These are phyloP conservation scores for Nasonovia ribisnigri DNA, from an alignment of 2,888 invertebrate genomes.

Conservation along the genomic window DNA sequence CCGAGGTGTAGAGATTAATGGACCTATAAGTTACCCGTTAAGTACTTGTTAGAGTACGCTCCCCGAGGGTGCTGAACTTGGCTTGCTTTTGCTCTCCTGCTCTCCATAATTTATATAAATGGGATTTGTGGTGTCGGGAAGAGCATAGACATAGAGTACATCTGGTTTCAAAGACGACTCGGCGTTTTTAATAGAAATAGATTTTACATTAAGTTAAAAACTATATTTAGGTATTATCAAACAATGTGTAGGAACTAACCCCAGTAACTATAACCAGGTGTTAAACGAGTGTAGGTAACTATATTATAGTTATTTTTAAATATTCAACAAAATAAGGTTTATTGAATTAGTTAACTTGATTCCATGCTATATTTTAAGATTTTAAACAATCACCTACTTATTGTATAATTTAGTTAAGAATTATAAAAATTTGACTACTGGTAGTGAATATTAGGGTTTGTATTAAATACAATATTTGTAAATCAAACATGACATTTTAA, in stretches of 20 bases:
- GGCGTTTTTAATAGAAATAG: not conserved
- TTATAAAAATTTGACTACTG: no score
- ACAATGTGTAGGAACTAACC: not conserved
- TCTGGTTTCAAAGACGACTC: not conserved
- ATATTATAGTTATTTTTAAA: not conserved
- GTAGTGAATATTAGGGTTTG: not conserved
- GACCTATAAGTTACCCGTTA: constrained; percentile 22
- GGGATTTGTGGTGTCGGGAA: not conserved
- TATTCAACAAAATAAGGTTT: not conserved
- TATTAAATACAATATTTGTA: not conserved
- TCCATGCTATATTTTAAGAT: not conserved
- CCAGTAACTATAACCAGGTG: not conserved
- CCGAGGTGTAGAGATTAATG: constrained; percentile 18
- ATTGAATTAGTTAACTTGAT: not conserved
- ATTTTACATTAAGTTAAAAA: not conserved
- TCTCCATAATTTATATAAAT: constrained; percentile 8
- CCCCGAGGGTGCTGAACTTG: not conserved
- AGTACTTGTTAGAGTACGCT: not conserved
- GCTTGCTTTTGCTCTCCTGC: not conserved
- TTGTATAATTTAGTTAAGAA: not conserved
- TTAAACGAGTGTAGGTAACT: not conserved
- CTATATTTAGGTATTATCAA: not conserved
- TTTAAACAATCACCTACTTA: not conserved
- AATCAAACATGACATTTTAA: no score
- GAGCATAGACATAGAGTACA: no score